Evolutionary conservation across 2,113 vertebrate species (phyloP).

Genomic region (Rhinolophus ferrumequinum): DNA sequence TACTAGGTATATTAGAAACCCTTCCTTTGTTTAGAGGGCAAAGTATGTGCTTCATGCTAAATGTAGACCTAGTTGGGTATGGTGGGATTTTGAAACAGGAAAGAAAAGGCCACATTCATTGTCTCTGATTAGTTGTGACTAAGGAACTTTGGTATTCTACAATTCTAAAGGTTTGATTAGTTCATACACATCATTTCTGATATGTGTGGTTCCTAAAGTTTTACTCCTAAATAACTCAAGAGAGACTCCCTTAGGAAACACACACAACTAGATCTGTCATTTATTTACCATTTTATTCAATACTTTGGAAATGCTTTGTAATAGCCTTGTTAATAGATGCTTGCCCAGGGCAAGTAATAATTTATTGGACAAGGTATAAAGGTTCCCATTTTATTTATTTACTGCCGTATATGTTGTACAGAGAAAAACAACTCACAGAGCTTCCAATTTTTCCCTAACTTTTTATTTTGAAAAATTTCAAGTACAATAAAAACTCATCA

Average conservation of each 20-base stretch:
- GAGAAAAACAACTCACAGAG: background rate
- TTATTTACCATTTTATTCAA: conserved; percentile 20
- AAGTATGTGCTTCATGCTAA: background rate
- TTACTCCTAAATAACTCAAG: background rate
- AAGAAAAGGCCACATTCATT: background rate
- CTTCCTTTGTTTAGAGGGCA: background rate
- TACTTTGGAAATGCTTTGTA: background rate
- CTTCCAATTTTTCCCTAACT: background rate
- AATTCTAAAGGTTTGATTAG: background rate
- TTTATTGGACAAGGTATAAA: background rate
- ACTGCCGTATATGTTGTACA: background rate
- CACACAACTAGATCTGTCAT: background rate
- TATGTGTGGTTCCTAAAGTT: background rate
- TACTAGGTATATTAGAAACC: background rate
- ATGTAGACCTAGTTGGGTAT: background rate
- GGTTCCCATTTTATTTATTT: conserved; percentile 25
- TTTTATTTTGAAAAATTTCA: conserved; percentile 48
- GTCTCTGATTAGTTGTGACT: background rate
- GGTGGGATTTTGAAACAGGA: background rate
- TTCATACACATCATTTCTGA: background rate
- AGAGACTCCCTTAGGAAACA: background rate
- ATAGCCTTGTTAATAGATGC: conserved; percentile 21
- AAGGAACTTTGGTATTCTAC: background rate
- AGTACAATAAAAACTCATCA: background rate
- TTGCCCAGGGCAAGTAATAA: background rate